These are phyloP conservation scores for Aphelenchoides besseyi DNA, from an alignment of 1,140 invertebrate genomes.

Conservation along the genomic window DNA sequence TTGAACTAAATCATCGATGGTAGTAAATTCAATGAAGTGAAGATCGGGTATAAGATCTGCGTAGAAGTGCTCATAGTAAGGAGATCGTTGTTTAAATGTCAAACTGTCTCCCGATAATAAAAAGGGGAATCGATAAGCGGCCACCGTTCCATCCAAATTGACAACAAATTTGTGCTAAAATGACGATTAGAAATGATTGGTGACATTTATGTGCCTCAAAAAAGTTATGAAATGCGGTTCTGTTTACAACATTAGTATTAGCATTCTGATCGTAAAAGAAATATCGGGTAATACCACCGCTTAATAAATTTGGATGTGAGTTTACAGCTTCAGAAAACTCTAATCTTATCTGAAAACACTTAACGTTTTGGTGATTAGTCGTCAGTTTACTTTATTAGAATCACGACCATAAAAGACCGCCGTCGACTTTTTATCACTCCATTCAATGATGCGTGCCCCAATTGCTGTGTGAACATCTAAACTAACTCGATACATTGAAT, in stretches of 20 bases:
- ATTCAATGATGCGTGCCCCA: slow-evolving; percentile 64
- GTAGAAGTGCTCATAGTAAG: slow-evolving; percentile 93
- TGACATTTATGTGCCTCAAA: slow-evolving; percentile 73
- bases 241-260: slow-evolving; percentile 78
- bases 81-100: slow-evolving; percentile 85
- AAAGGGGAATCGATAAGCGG: slow-evolving; percentile 88
- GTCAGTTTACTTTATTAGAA: slow-evolving; percentile 71
- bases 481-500: slow-evolving; percentile 80
- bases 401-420: slow-evolving; percentile 89
- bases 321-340: slow-evolving; percentile 77
- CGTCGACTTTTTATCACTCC: slow-evolving; percentile 74
- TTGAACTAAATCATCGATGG: slow-evolving; percentile 75
- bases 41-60: slow-evolving; percentile 71
- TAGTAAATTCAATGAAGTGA: slow-evolving; percentile 80
- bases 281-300: slow-evolving; percentile 89
- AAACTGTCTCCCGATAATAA: slow-evolving; percentile 79
- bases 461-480: slow-evolving; percentile 26
- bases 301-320: slow-evolving; percentile 76
- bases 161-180: slow-evolving; percentile 88
- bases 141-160: slow-evolving; percentile 90
- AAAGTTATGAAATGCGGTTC: slow-evolving; percentile 88
- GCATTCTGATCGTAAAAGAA: slow-evolving; percentile 84
- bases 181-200: slow-evolving; percentile 12
- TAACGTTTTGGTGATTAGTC: no score
- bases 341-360: slow-evolving; percentile 67